Percentiles rank a stretch among this genome's conserved stretches.
phyloP scores from a whole-genome alignment of 2,888 invertebrate genomes.

The Scrobipalpa atriplicella region DNA sequence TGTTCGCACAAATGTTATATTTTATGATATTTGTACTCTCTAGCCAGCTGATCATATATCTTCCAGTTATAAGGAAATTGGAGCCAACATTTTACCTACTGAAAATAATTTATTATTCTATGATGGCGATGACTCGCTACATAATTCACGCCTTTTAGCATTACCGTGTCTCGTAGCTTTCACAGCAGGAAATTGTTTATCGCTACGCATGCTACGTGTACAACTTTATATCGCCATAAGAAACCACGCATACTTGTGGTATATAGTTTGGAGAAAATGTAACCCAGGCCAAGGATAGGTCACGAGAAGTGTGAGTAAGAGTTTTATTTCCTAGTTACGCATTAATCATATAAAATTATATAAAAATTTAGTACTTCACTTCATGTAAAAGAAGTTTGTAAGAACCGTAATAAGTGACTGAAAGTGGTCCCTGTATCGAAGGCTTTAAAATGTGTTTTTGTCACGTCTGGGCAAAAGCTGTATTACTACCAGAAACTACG shows the following conservation, averaged over 20 bases:
- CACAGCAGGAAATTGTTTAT: neutral
- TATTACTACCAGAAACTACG: no score
- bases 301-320: no score
- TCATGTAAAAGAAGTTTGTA: no score
- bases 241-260: neutral
- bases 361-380: no score
- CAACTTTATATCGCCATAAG: neutral
- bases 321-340: no score
- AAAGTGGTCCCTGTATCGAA: no score
- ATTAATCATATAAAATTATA: no score
- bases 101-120: no score
- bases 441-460: no score
- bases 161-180: neutral
- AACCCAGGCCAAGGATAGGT: no score
- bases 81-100: neutral
- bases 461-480: no score
- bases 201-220: neutral
- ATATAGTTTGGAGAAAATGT: neutral
- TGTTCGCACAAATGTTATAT: neutral
- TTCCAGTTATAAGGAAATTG: neutral
- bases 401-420: no score
- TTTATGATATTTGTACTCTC: neutral
- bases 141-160: conserved; percentile 1
- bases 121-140: neutral
- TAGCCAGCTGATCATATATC: neutral